Evolutionary conservation across 1,140 invertebrate genomes (phyloP).

Genomic region (Pseudomyrmex concolor): DNA sequence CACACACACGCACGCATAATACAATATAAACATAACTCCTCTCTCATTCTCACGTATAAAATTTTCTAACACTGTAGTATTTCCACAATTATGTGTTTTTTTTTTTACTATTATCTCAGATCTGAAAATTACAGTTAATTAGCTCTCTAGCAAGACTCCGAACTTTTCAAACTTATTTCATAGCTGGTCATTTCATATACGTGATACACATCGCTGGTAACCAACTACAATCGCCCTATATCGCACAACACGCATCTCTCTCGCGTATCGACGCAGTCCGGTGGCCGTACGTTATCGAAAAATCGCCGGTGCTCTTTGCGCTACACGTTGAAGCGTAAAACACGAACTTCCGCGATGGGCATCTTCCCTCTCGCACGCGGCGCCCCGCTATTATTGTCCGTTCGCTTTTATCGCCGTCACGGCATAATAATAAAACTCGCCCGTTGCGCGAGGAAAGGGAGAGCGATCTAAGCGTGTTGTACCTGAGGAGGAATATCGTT

Average conservation of each 20-base stretch:
- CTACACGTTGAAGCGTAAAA: slow-evolving; percentile 45
- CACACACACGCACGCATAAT: background rate
- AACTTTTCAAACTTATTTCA: too few relatives aligned
- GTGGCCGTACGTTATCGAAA: slow-evolving; percentile 39
- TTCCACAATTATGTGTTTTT: background rate
- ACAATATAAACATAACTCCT: background rate
- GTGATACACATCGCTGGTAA: background rate
- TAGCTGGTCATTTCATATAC: too few relatives aligned
- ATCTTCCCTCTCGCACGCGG: slow-evolving; percentile 39
- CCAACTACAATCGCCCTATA: background rate
- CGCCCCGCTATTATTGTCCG: slow-evolving; percentile 53
- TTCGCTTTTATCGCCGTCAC: slow-evolving; percentile 53
- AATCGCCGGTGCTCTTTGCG: slow-evolving; percentile 38
- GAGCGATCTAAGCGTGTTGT: slow-evolving; percentile 17
- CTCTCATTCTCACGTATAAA: too few relatives aligned
- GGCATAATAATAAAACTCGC: slow-evolving; percentile 52
- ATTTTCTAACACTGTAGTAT: background rate
- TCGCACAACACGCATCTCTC: slow-evolving; percentile 11
- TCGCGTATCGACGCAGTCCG: slow-evolving; percentile 1
- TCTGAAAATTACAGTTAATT: too few relatives aligned
- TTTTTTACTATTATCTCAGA: too few relatives aligned
- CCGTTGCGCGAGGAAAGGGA: background rate
- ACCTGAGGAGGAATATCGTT: slow-evolving; percentile 55
- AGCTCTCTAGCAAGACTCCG: too few relatives aligned
- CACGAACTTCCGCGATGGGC: slow-evolving; percentile 54